These are phyloP conservation scores for Pollenia amentaria DNA, from an alignment of 2,888 invertebrate genomes.

Conservation along the genomic window DNA sequence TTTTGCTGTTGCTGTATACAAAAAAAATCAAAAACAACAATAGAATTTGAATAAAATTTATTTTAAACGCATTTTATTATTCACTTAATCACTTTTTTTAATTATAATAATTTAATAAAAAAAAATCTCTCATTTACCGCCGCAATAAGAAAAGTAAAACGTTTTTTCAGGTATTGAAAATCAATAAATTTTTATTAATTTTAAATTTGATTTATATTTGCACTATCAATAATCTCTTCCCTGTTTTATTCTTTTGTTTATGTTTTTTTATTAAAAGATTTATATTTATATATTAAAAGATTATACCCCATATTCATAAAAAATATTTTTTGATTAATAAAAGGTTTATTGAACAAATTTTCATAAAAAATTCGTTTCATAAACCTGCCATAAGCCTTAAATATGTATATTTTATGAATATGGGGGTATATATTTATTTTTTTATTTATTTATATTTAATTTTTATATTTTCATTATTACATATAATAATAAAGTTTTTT, in stretches of 20 bases:
- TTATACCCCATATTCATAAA: too few relatives aligned
- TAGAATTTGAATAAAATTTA: background rate
- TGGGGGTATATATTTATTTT: slow-evolving; percentile 1
- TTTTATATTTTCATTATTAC: slow-evolving; percentile 23
- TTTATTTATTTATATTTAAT: slow-evolving; percentile 7
- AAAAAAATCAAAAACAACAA: slow-evolving; percentile 7
- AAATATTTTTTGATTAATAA: too few relatives aligned
- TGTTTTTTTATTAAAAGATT: too few relatives aligned
- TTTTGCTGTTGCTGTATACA: background rate
- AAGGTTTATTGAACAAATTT: too few relatives aligned
- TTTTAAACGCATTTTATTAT: slow-evolving; percentile 12
- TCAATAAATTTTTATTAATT: slow-evolving; percentile 8
- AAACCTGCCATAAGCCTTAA: too few relatives aligned
- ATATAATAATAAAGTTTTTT: slow-evolving; percentile 30
- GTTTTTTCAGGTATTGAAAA: background rate
- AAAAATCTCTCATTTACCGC: background rate
- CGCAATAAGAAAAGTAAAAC: background rate
- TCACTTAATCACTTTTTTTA: background rate
- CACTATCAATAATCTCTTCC: background rate
- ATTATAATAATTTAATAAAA: background rate
- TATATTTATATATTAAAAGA: too few relatives aligned
- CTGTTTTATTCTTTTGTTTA: background rate
- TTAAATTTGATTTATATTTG: background rate
- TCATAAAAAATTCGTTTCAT: too few relatives aligned
- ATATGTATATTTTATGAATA: too few relatives aligned